Conservation (phyloP, 2,113 vertebrate genomes). For the Oncorhynchus kisutch region DNA sequence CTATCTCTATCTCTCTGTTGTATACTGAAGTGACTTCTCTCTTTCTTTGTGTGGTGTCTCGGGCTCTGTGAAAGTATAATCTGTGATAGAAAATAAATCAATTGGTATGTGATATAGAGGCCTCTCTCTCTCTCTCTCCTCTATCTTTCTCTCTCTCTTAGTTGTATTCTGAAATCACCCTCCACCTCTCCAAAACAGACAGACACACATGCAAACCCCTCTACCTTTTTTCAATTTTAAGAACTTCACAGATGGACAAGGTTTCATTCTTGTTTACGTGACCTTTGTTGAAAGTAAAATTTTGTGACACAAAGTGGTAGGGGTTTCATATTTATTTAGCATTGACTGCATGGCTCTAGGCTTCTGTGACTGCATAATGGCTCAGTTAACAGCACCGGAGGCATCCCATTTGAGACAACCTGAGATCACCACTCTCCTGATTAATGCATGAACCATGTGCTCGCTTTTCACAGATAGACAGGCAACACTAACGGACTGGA, state of each 20-base stretch:
- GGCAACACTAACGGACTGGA: slow-evolving; percentile 55
- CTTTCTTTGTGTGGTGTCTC: neutral
- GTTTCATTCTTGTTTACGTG: slow-evolving; percentile 46
- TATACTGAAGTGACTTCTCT: slow-evolving; percentile 37
- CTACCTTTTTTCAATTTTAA: slow-evolving; percentile 63
- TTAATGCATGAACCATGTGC: slow-evolving; percentile 77
- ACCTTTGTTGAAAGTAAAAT: slow-evolving; percentile 73
- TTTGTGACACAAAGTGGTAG: slow-evolving; percentile 75
- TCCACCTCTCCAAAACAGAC: neutral
- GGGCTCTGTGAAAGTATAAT: slow-evolving; percentile 25
- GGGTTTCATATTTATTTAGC: slow-evolving; percentile 74
- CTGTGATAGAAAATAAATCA: neutral
- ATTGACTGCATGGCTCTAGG: slow-evolving; percentile 25
- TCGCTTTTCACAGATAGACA: slow-evolving; percentile 58
- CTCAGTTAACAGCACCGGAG: slow-evolving; percentile 55
- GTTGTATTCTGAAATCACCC: neutral
- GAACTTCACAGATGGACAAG: slow-evolving; percentile 64
- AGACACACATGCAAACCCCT: slow-evolving; percentile 20
- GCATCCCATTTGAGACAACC: slow-evolving; percentile 63
- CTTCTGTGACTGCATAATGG: slow-evolving; percentile 60
- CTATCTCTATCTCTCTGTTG: slow-evolving; percentile 3
- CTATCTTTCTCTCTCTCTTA: neutral
- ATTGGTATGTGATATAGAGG: no score
- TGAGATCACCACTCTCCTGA: slow-evolving; percentile 71
- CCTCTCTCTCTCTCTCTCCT: neutral